Base-by-base conservation (phyloP, 92 coral and sea anemone species). In the Nematostella vectensis region DNA sequence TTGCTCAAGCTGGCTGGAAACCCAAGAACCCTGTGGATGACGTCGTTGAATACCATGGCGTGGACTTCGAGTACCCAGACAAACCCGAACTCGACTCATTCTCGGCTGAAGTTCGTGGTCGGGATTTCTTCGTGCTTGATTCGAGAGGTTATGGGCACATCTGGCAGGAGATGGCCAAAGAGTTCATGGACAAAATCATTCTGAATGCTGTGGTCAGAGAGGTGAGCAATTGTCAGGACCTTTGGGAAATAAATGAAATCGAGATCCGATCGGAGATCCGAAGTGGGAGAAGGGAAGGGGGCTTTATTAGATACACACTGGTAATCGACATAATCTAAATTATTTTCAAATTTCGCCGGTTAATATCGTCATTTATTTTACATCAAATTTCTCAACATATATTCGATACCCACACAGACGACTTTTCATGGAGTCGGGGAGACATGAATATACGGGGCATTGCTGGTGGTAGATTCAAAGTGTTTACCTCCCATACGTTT, bases 1-100 rank as follows among this genome's bases (percentile, higher is more conserved):
- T 82, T 11, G 50, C 51, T 10, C 29, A 25, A 31, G 27, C 50
- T 2, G 89, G 84, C 8, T 82, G 89, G 84, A 61, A 45, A 3
- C 73, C 89, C 15, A 52, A 44, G 45, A 77, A 63, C 2, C 70
- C 80, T 1, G 54, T 66, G 31, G 66, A 77, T 52, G 55, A 52
- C 12, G 83, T 59, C 17, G 70, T 65, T 0, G 89, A 82, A 44
- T 77, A 78, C 59, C 62, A 42, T 9, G 37, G 31, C 2, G 28
- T 76, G 18, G 89, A 82, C 62, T 82, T 76, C 20, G 89, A 82
- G 43, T 82, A 51, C 42, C 74, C 79, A 29, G 67, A 31, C 21
- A 67, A 56, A 36, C 79, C 89, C 12, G 75, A 72, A 22, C 4
- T 40, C 37, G 43, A 54, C 20, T 77, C 89, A n/a, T 31, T 64